Evolutionary conservation across 2,888 invertebrate species (phyloP).

Genomic region (Horisme vitalbata): DNA sequence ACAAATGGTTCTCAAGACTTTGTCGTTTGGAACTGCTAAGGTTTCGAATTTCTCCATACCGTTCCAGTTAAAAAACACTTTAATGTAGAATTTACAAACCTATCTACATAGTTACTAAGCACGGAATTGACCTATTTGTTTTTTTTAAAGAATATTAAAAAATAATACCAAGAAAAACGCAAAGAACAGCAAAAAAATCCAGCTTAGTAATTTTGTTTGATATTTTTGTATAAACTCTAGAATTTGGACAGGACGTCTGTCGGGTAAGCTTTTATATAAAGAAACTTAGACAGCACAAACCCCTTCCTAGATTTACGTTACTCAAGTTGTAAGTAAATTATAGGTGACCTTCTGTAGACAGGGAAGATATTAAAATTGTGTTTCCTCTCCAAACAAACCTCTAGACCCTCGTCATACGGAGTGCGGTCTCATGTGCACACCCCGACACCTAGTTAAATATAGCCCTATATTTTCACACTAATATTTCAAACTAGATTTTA

Average conservation of each 20-base stretch:
- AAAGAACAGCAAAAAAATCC: not conserved
- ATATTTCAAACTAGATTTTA: constrained; percentile 38
- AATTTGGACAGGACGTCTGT: too few relatives aligned
- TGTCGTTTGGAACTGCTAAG: too few relatives aligned
- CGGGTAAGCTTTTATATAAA: not conserved
- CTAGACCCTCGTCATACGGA: constrained; percentile 58
- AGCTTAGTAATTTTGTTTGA: not conserved
- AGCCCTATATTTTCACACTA: constrained; percentile 36
- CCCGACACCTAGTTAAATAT: constrained; percentile 52
- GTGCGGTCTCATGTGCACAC: constrained; percentile 58
- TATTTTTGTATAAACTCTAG: too few relatives aligned
- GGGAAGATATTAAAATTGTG: constrained; percentile 63
- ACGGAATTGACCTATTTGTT: too few relatives aligned
- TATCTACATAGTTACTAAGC: too few relatives aligned
- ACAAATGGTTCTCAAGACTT: too few relatives aligned
- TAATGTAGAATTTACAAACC: too few relatives aligned
- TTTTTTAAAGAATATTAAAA: too few relatives aligned
- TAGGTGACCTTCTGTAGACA: constrained; percentile 48
- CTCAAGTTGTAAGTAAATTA: constrained; percentile 44
- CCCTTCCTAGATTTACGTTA: constrained; percentile 29
- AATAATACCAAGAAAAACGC: too few relatives aligned
- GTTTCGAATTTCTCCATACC: too few relatives aligned
- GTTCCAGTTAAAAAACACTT: too few relatives aligned
- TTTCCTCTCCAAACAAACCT: constrained; percentile 54
- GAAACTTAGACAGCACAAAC: constrained; percentile 12